Evolutionary conservation across 2,888 invertebrate genomes (phyloP), one percentile per base, ranked within the genome.

Genomic region (Drosophila nr. perissopoda): DNA sequence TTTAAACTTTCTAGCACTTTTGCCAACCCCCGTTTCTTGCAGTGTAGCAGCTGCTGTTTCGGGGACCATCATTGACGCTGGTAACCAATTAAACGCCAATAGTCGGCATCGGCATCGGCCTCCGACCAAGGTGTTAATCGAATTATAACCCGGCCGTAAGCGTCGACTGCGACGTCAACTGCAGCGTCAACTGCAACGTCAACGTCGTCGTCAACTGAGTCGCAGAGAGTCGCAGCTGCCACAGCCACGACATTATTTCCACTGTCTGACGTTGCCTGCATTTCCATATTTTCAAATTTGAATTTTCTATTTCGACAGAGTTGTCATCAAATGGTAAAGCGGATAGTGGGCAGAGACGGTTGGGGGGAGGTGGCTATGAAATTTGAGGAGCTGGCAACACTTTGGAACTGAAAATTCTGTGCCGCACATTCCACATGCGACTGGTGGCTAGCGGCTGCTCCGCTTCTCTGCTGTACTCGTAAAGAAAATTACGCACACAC

Each of bases 281-380:
- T 86, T 86, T 86, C 82, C 89, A 89, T 86, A 87, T 86, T 89
- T 86, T 82, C 87, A 80, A 86, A 87, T 86, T 86, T 89, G 82
- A 89, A 86, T 82, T 89, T 84, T 87, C 89, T 75, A 87, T 81
- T 77, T 70, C 77, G 59, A 71, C 73, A 65, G 71, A 70, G 69
- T 67, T 54, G 73, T 52, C 59, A 34, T 63, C 53, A 61, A 69
- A 38, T 29, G n/a, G 34, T 29, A 57, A 31, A 38, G 45, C 25
- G 7, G 16, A 8, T 45, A 7, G 8, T 3, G 5, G 6, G 0
- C 0, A 3, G 36, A 4, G 8, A 5, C 21, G 2, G n/a, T 31
- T 25, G 21, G 1, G 21, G n/a, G 18, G 33, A 38, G 8, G 5
- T 48, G 16, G 21, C 18, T n/a, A 31, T 40, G 27, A 25, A 10